These are phyloP conservation scores for Sarcoramphus papa DNA, from an alignment of 2,797 vertebrate species.

Conservation along the genomic window DNA sequence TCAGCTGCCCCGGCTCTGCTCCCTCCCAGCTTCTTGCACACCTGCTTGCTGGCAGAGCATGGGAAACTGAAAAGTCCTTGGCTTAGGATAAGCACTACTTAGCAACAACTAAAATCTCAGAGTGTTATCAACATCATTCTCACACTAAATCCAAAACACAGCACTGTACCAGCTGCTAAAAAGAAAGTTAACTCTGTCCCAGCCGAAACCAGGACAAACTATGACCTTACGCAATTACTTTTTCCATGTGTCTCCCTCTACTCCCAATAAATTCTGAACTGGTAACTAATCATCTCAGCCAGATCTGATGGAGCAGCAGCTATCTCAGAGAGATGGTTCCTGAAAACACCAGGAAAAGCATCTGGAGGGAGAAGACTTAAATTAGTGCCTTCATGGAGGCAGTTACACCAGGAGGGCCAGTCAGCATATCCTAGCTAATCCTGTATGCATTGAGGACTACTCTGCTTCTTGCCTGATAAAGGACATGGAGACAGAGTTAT, in stretches of 20 bases:
- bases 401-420: background rate
- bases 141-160: too few species aligned
- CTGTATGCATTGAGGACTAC: accelerated
- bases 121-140: too few species aligned
- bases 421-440: background rate
- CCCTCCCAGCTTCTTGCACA: too few species aligned
- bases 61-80: too few species aligned
- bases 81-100: too few species aligned
- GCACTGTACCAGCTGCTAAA: too few species aligned
- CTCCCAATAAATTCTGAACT: background rate
- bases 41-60: too few species aligned
- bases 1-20: too few species aligned
- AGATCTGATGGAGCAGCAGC: background rate
- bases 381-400: background rate
- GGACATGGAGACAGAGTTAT: background rate
- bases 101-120: too few species aligned
- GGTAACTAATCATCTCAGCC: background rate
- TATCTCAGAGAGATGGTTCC: background rate
- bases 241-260: background rate
- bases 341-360: background rate
- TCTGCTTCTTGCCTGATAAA: background rate
- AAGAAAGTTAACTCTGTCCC: too few species aligned
- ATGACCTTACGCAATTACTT: background rate
- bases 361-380: background rate
- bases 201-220: background rate